These are phyloP conservation scores for Takifugu bimaculatus DNA, from an alignment of 2,113 vertebrate species.

Conservation along the genomic window DNA sequence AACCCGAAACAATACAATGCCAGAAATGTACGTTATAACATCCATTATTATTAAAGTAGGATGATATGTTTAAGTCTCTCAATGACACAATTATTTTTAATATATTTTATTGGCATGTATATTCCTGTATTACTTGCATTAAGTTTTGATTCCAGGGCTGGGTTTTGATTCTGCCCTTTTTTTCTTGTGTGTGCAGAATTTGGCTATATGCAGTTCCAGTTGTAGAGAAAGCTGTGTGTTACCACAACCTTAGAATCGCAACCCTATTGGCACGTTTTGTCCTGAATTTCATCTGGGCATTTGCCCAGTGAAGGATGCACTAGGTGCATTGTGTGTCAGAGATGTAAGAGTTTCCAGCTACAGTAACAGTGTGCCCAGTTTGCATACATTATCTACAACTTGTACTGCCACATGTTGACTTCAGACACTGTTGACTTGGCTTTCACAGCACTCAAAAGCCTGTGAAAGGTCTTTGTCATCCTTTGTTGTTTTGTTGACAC, in stretches of 20 bases:
- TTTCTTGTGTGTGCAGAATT: too few relatives aligned
- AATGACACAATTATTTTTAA: too few relatives aligned
- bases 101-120: too few relatives aligned
- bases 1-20: too few relatives aligned
- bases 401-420: conserved; percentile 41
- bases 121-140: too few relatives aligned
- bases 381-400: conserved; percentile 75
- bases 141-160: too few relatives aligned
- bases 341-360: conserved; percentile 52
- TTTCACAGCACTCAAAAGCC: conserved; percentile 68
- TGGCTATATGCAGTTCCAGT: too few relatives aligned
- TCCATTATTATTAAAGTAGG: too few relatives aligned
- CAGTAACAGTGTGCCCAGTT: conserved; percentile 60
- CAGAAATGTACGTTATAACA: too few relatives aligned
- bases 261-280: conserved; percentile 15
- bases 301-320: conserved; percentile 25
- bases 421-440: conserved; percentile 55
- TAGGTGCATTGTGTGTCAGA: conserved; percentile 61
- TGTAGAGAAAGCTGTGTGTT: too few relatives aligned
- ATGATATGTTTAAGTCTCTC: too few relatives aligned
- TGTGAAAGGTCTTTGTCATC: conserved; percentile 73
- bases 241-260: background rate
- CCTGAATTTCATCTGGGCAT: conserved; percentile 33
- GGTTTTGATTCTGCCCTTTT: too few relatives aligned
- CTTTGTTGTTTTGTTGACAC: conserved; percentile 74